These are phyloP conservation scores for Platerodrilus igneus DNA, from an alignment of 2,888 invertebrate species.

Conservation along the genomic window DNA sequence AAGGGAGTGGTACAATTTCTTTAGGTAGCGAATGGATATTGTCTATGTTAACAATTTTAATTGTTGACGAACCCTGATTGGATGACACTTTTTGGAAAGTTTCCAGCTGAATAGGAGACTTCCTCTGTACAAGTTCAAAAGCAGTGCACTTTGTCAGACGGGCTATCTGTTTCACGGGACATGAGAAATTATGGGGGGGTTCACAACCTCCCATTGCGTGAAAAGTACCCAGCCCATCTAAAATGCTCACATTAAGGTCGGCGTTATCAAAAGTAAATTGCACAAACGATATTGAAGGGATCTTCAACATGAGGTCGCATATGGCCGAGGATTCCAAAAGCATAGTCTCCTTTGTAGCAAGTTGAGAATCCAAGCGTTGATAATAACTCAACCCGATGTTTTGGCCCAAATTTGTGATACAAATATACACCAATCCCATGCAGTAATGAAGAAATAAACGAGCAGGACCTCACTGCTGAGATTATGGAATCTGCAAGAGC, in stretches of 20 bases:
- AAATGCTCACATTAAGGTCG: constrained; percentile 21
- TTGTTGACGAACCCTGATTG: too few species aligned
- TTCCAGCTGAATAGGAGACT: too few species aligned
- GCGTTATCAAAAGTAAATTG: constrained; percentile 27
- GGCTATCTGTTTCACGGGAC: too few species aligned
- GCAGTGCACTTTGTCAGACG: too few species aligned
- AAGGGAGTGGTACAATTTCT: neutral
- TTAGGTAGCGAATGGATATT: too few species aligned
- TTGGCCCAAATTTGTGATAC: constrained; percentile 5
- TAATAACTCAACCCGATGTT: constrained; percentile 6
- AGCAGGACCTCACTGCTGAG: constrained; percentile 2
- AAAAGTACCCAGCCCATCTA: too few species aligned
- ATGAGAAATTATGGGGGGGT: too few species aligned
- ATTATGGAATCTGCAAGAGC: constrained; percentile 7
- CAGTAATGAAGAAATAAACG: constrained; percentile 5
- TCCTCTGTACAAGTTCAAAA: too few species aligned
- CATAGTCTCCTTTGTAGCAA: too few species aligned
- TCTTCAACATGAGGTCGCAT: neutral
- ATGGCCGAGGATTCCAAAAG: constrained; percentile 7
- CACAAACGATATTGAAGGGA: neutral
- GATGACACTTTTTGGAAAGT: too few species aligned
- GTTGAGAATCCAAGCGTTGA: constrained; percentile 7
- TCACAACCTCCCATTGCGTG: too few species aligned
- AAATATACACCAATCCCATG: constrained; percentile 3
- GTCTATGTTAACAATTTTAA: too few species aligned